Evolutionary conservation across 2,113 vertebrate genomes (phyloP).

Genomic region (Campylomormyrus tamandua): DNA sequence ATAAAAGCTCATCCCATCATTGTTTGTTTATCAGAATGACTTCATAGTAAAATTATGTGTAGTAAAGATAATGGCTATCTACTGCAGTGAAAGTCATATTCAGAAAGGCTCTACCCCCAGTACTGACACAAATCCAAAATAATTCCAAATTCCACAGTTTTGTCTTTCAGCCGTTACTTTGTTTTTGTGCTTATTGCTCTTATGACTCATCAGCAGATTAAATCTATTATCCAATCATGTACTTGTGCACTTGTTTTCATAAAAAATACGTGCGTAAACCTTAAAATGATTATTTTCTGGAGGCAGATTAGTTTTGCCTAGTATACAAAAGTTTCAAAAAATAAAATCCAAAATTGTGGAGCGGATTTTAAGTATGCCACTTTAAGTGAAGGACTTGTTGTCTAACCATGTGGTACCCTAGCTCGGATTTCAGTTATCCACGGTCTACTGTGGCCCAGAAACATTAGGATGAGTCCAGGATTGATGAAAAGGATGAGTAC

Average conservation of each 20-base stretch:
- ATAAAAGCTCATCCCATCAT: constrained; percentile 14
- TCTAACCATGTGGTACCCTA: neutral
- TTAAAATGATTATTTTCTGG: neutral
- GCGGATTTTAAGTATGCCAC: neutral
- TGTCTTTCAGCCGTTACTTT: neutral
- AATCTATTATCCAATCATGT: constrained; percentile 1
- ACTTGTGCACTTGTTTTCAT: neutral
- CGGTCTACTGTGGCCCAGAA: neutral
- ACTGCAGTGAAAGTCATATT: neutral
- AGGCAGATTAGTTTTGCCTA: neutral
- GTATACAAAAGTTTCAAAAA: neutral
- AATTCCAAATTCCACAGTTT: neutral
- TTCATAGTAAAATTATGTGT: neutral
- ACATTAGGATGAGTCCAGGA: neutral
- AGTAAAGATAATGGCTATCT: neutral
- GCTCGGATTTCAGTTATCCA: neutral
- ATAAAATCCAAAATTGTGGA: neutral
- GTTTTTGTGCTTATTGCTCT: neutral
- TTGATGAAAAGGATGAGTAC: neutral
- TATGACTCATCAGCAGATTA: neutral
- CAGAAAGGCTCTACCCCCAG: neutral
- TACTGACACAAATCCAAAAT: neutral
- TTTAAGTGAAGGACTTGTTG: neutral
- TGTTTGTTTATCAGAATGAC: neutral
- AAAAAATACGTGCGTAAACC: neutral